Percentiles rank a stretch among this genome's conserved stretches.
phyloP scores from a whole-genome alignment of 2,888 invertebrate species.

The Drosophila recens region DNA sequence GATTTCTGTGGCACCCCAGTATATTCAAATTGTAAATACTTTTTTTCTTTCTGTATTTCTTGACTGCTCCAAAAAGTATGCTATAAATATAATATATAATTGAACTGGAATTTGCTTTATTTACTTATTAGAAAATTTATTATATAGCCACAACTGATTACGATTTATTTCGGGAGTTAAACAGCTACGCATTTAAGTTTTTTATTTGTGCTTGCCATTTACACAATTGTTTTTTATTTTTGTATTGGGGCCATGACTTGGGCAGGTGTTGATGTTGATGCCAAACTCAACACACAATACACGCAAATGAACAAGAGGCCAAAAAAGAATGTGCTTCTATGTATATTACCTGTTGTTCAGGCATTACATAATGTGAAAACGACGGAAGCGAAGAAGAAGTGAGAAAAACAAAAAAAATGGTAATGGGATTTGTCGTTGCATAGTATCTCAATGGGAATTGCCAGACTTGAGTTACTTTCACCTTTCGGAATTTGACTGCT shows the following conservation, averaged over 20 bases:
- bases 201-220: conserved; percentile 27
- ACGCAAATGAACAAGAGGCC: conserved; percentile 7
- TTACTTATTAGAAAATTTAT: not conserved
- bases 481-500: conserved; percentile 12
- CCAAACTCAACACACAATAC: conserved; percentile 9
- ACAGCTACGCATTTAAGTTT: not conserved
- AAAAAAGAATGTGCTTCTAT: conserved; percentile 3
- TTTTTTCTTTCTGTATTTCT: not conserved
- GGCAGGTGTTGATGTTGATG: conserved; percentile 19
- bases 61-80: conserved; percentile 14
- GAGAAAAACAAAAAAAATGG: not conserved
- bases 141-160: conserved; percentile 12
- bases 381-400: not conserved
- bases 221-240: conserved; percentile 40
- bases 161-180: not conserved
- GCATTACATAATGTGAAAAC: conserved; percentile 30
- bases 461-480: conserved; percentile 31
- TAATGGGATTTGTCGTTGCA: conserved; percentile 9
- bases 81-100: conserved; percentile 2
- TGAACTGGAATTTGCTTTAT: not conserved
- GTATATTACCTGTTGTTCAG: conserved; percentile 8
- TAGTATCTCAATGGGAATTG: conserved; percentile 36
- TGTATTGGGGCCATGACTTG: conserved; percentile 4
- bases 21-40: not conserved
- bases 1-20: too few relatives aligned